phyloP scores from a whole-genome alignment of 2,113 vertebrate genomes.

The Corvus hawaiiensis region DNA sequence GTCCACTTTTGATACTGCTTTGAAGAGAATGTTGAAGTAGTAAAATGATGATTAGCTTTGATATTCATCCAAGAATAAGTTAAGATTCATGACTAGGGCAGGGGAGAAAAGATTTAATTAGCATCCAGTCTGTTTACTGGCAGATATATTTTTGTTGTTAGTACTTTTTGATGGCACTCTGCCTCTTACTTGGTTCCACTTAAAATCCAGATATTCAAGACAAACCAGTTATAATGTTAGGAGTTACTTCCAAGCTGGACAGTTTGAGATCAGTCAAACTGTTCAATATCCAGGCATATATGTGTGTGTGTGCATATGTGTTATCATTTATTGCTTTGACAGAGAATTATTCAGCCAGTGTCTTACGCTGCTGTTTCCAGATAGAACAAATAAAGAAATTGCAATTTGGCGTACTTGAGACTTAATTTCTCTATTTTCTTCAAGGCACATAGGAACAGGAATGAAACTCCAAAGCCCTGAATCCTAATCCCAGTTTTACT shows the following conservation, averaged over 20 bases:
- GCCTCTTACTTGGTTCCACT: background rate
- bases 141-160: background rate
- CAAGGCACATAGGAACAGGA: background rate
- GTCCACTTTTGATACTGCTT: background rate
- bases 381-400: background rate
- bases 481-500: background rate
- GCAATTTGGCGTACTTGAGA: background rate
- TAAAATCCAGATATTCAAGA: background rate
- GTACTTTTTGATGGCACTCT: background rate
- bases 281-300: background rate
- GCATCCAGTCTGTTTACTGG: background rate
- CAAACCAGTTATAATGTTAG: background rate
- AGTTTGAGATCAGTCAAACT: background rate
- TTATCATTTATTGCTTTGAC: background rate
- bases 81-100: background rate
- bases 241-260: background rate
- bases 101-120: background rate
- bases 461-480: background rate
- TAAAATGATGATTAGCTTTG: background rate
- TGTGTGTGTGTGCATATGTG: fast-evolving
- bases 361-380: background rate
- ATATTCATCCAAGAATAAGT: conserved; percentile 16
- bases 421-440: background rate
- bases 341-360: background rate
- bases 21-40: background rate